These are phyloP conservation scores for Plusia festucae DNA, from an alignment of 2,888 invertebrate genomes.

Conservation along the genomic window DNA sequence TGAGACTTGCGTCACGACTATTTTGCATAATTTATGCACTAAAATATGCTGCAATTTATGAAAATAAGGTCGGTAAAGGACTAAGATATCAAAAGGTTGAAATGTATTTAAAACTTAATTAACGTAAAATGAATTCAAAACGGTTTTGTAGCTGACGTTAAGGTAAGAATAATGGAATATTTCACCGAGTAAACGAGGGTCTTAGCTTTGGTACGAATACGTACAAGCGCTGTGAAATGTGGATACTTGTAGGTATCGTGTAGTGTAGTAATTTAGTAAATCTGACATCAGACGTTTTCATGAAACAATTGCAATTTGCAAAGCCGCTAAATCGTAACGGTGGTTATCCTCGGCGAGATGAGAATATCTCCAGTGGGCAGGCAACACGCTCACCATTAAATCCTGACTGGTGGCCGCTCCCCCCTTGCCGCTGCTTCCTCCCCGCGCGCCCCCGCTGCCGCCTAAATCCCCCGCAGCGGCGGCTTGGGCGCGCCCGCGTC, in stretches of 20 bases:
- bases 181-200: slow-evolving; percentile 40
- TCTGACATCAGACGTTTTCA: slow-evolving; percentile 59
- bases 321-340: slow-evolving; percentile 72
- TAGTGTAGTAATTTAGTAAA: slow-evolving; percentile 42
- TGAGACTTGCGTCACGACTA: slow-evolving; percentile 75
- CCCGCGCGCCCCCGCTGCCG: slow-evolving; percentile 47
- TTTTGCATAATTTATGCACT: slow-evolving; percentile 79
- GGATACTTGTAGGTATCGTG: slow-evolving; percentile 36
- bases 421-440: slow-evolving; percentile 42
- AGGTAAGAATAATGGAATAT: slow-evolving; percentile 51
- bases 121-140: slow-evolving; percentile 62
- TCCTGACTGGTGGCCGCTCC: slow-evolving; percentile 59
- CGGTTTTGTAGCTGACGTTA: slow-evolving; percentile 53
- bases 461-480: slow-evolving; percentile 56
- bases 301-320: slow-evolving; percentile 68
- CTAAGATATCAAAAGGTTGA: slow-evolving; percentile 56
- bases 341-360: slow-evolving; percentile 72
- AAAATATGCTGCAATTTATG: slow-evolving; percentile 73
- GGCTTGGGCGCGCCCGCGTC: slow-evolving; percentile 43
- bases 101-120: slow-evolving; percentile 62
- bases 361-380: slow-evolving; percentile 74
- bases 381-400: slow-evolving; percentile 71
- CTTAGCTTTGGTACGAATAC: slow-evolving; percentile 43
- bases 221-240: slow-evolving; percentile 31
- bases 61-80: slow-evolving; percentile 61